Evolutionary conservation across 1,140 invertebrate genomes (phyloP).

Genomic region (Yoshiicerus persimilis): DNA sequence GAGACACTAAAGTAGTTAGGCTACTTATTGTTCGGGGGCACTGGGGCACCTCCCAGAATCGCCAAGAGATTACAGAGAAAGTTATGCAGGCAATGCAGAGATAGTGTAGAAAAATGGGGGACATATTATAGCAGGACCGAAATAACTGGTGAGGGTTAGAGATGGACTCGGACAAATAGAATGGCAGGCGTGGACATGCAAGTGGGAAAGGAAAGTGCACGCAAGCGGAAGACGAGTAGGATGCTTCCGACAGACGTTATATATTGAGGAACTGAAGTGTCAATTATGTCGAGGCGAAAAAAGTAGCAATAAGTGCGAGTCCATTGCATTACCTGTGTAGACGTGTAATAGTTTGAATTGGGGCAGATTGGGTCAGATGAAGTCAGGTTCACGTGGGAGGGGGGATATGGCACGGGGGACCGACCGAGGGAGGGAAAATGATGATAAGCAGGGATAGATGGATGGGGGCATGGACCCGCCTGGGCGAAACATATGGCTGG

Average conservation of each 20-base stretch:
- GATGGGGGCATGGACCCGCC: not conserved
- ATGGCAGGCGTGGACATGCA: not conserved
- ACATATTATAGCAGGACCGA: not conserved
- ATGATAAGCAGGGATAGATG: constrained; percentile 8
- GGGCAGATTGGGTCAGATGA: not conserved
- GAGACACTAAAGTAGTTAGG: not conserved
- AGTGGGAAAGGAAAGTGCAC: not conserved
- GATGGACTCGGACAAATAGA: not conserved
- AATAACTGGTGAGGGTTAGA: not conserved
- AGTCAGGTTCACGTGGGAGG: not conserved
- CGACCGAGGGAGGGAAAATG: not conserved
- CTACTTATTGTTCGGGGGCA: not conserved
- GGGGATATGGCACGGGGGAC: not conserved
- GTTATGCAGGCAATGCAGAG: not conserved
- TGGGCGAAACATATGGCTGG: not conserved
- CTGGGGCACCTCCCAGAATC: no score
- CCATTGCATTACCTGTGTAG: not conserved
- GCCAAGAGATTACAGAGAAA: no score
- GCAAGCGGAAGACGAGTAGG: not conserved
- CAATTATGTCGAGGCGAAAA: not conserved
- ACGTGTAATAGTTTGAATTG: not conserved
- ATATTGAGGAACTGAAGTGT: not conserved
- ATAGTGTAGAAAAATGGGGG: not conserved
- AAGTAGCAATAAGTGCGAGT: not conserved
- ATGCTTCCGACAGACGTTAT: not conserved